Conservation (phyloP, 1,140 invertebrate species). For the Drosophila repletoides region DNA sequence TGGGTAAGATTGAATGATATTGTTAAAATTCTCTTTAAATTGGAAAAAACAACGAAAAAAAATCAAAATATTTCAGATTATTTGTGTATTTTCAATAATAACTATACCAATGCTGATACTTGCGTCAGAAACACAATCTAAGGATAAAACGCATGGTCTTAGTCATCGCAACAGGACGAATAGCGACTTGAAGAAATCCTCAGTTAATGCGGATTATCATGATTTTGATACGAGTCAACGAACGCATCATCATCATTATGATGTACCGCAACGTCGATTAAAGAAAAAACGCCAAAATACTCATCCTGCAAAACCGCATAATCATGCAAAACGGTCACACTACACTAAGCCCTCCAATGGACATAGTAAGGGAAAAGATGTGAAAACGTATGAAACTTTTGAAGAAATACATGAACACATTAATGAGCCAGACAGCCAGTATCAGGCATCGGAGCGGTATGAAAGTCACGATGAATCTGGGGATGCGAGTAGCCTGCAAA, state of each 20-base stretch:
- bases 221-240: not conserved
- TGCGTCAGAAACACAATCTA: not conserved
- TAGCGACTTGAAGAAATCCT: not conserved
- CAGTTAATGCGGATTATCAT: not conserved
- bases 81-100: constrained; percentile 4
- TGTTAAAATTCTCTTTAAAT: not conserved
- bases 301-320: not conserved
- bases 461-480: constrained; percentile 27
- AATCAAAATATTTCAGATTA: constrained; percentile 25
- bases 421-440: constrained; percentile 40
- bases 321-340: not conserved
- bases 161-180: constrained; percentile 1
- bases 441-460: constrained; percentile 41
- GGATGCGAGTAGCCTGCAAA: not conserved
- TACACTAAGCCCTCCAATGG: not conserved
- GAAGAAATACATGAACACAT: constrained; percentile 61
- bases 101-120: constrained; percentile 11
- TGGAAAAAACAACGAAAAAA: not conserved
- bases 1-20: constrained; percentile 3
- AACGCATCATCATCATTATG: constrained; percentile 4
- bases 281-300: constrained; percentile 24
- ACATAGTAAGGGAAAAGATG: constrained; percentile 26
- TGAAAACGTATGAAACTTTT: constrained; percentile 39
- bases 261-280: not conserved
- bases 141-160: not conserved